These are phyloP conservation scores for Leptodactylus fuscus DNA, from an alignment of 2,113 vertebrate genomes.

Conservation along the genomic window DNA sequence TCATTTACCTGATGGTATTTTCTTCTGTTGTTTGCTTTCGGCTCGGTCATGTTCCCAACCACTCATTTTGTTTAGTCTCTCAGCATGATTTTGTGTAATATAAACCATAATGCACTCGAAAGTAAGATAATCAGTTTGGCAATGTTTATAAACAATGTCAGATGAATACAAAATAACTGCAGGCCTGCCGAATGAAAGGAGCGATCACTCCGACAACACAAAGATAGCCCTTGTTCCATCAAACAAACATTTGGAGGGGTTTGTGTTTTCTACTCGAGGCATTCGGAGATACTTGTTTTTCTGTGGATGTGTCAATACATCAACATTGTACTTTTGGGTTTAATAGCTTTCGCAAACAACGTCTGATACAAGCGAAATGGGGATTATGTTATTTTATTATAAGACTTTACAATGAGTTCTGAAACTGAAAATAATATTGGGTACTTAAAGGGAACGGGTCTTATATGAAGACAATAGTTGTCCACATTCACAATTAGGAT, in stretches of 20 bases:
- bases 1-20: conserved; percentile 8
- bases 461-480: no score
- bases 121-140: conserved; percentile 38
- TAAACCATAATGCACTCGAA: conserved; percentile 39
- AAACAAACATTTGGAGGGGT: conserved; percentile 31
- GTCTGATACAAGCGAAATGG: not conserved
- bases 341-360: conserved; percentile 18
- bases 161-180: conserved; percentile 38
- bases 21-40: conserved; percentile 1
- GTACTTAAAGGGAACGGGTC: no score
- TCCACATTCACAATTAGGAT: no score
- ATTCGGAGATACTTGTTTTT: conserved; percentile 31
- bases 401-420: no score
- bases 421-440: no score
- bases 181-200: not conserved
- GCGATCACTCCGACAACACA: conserved; percentile 24
- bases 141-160: conserved; percentile 50
- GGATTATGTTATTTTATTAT: not conserved
- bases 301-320: conserved; percentile 26
- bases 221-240: conserved; percentile 36
- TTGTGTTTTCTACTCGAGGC: conserved; percentile 20
- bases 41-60: conserved; percentile 19
- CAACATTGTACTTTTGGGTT: conserved; percentile 2
- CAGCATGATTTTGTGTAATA: conserved; percentile 40
- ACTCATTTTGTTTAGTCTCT: conserved; percentile 50